phyloP scores from a whole-genome alignment of 2,888 invertebrate genomes.

The Archips crataeganus region DNA sequence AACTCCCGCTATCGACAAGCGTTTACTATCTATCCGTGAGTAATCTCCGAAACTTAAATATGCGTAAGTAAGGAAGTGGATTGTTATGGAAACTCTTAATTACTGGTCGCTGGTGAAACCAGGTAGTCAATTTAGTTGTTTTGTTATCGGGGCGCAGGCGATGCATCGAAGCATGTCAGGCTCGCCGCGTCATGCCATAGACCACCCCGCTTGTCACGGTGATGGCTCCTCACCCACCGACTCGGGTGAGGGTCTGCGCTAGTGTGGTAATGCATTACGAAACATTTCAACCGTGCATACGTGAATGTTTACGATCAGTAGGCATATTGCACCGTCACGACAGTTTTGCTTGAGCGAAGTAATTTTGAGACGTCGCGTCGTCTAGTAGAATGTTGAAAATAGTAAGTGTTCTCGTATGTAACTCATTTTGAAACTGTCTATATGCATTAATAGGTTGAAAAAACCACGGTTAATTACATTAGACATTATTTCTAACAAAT shows the following conservation, averaged over 20 bases:
- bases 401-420: neutral
- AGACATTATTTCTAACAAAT: too few species aligned
- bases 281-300: conserved; percentile 46
- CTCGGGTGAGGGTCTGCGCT: conserved; percentile 45
- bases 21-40: conserved; percentile 9
- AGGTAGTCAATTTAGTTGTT: conserved; percentile 55
- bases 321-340: conserved; percentile 49
- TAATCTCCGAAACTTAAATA: conserved; percentile 13
- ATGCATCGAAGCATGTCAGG: conserved; percentile 70
- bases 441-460: too few species aligned
- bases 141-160: conserved; percentile 51
- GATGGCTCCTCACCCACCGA: conserved; percentile 60
- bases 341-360: conserved; percentile 37
- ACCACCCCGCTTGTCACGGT: conserved; percentile 83
- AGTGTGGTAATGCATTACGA: conserved; percentile 49
- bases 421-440: neutral
- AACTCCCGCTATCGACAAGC: conserved; percentile 14
- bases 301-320: conserved; percentile 49
- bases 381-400: neutral
- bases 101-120: conserved; percentile 52
- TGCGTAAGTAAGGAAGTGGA: conserved; percentile 32
- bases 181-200: conserved; percentile 76
- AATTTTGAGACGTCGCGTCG: conserved; percentile 41
- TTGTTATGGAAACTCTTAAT: conserved; percentile 57
- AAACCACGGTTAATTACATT: too few species aligned